Percentiles rank a stretch among this genome's conserved stretches.
Evolutionary conservation across 1,140 invertebrate species (phyloP).

Genomic region (Drosophila ficusphila): DNA sequence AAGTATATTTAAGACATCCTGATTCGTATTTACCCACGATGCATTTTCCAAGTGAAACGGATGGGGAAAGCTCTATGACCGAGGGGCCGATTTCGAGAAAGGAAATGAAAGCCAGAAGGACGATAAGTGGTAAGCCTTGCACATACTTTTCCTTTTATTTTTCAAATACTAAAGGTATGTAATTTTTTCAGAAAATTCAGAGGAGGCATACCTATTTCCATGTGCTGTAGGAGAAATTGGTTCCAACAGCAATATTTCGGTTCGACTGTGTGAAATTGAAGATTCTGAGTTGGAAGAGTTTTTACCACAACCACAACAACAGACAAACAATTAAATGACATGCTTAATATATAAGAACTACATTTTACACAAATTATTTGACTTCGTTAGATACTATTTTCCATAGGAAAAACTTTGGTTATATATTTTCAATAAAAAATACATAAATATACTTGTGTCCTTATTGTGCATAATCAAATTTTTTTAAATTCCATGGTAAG

Average conservation of each 20-base stretch:
- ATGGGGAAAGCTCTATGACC: slow-evolving; percentile 86
- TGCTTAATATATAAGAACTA: slow-evolving; percentile 63
- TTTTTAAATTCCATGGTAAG: neutral
- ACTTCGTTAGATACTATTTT: slow-evolving; percentile 76
- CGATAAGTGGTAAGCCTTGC: slow-evolving; percentile 57
- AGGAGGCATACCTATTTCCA: slow-evolving; percentile 90
- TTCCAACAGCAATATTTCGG: slow-evolving; percentile 92
- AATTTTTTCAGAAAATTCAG: slow-evolving; percentile 84
- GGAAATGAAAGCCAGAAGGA: slow-evolving; percentile 53
- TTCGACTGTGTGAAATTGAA: slow-evolving; percentile 96
- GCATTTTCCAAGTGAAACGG: slow-evolving; percentile 89
- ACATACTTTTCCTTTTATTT: neutral
- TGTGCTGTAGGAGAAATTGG: slow-evolving; percentile 85
- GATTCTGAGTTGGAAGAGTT: slow-evolving; percentile 91
- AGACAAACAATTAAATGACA: slow-evolving; percentile 69
- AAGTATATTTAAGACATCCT: slow-evolving; percentile 91
- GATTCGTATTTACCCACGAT: slow-evolving; percentile 93
- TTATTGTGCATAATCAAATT: neutral
- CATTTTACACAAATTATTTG: slow-evolving; percentile 63
- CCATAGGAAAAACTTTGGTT: slow-evolving; percentile 68
- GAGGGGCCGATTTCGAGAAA: slow-evolving; percentile 59
- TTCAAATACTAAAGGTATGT: neutral
- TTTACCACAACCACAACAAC: slow-evolving; percentile 60
- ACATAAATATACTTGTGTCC: slow-evolving; percentile 5
- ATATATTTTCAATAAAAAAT: slow-evolving; percentile 62